Percentiles rank a stretch among this genome's conserved stretches.
Conservation (phyloP, 2,113 vertebrate species). For the Corvus cornix region DNA sequence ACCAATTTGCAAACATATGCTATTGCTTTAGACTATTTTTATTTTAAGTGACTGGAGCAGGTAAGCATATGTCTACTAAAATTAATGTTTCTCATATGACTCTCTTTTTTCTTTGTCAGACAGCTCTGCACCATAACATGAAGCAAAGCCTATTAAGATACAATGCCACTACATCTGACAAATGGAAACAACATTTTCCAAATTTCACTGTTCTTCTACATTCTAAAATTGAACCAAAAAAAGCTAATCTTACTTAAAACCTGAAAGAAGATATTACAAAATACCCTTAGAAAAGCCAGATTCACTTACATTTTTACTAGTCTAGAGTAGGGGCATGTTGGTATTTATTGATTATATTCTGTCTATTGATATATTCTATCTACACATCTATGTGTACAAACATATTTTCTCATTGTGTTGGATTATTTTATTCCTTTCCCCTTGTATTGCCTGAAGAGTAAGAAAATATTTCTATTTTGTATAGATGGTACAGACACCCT, state of each 20-base stretch:
- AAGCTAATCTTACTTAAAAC: neutral
- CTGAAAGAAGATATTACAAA: neutral
- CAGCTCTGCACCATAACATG: neutral
- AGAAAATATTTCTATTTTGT: neutral
- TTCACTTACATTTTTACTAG: neutral
- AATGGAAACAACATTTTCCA: neutral
- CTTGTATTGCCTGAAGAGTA: neutral
- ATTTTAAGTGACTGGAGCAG: neutral
- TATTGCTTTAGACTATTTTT: constrained; percentile 4
- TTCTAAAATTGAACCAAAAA: neutral
- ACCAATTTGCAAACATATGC: neutral
- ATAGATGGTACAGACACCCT: neutral
- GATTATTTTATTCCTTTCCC: neutral
- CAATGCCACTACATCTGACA: neutral
- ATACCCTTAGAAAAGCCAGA: neutral
- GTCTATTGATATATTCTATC: neutral
- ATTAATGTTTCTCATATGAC: neutral
- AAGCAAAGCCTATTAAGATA: neutral
- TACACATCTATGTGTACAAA: neutral
- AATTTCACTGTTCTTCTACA: neutral
- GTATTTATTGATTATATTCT: neutral
- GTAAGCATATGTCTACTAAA: neutral
- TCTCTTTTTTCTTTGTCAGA: neutral
- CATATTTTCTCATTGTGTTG: neutral
- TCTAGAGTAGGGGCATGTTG: rapidly evolving